phyloP scores from a whole-genome alignment of 64 coral and sea anemone species.

The Astreopora myriophthalma region DNA sequence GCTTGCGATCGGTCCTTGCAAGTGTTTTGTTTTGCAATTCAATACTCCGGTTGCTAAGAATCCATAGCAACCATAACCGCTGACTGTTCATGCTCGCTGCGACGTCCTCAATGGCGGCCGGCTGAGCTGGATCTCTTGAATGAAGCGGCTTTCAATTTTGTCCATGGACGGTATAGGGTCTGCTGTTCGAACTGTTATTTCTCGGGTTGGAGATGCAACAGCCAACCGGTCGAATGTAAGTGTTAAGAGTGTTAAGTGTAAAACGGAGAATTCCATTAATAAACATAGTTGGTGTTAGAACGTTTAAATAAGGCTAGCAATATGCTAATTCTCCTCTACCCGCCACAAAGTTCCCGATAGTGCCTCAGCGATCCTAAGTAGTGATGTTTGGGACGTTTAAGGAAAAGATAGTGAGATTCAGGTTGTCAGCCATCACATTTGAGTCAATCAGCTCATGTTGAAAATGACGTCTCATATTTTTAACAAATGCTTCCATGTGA shows the following conservation, averaged over 20 bases:
- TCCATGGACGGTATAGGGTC: slow-evolving; percentile 74
- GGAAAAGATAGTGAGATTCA: too few relatives aligned
- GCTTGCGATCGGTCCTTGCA: neutral
- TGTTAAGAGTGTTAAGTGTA: neutral
- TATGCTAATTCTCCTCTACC: too few relatives aligned
- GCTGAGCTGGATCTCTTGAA: neutral
- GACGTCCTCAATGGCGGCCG: neutral
- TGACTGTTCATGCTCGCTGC: neutral
- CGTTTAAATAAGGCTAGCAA: too few relatives aligned
- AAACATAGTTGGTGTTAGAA: too few relatives aligned
- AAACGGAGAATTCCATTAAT: neutral
- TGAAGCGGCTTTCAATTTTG: slow-evolving; percentile 58
- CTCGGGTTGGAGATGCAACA: slow-evolving; percentile 72
- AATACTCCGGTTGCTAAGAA: slow-evolving; percentile 30
- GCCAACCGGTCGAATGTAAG: slow-evolving; percentile 79
- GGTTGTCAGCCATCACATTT: too few relatives aligned
- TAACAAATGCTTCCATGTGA: too few relatives aligned
- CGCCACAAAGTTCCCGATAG: too few relatives aligned
- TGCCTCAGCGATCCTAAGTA: too few relatives aligned
- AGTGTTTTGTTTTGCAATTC: slow-evolving; percentile 13
- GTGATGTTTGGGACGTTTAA: too few relatives aligned
- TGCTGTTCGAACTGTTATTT: slow-evolving; percentile 71
- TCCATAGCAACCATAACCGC: slow-evolving; percentile 65
- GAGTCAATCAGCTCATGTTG: too few relatives aligned
- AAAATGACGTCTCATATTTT: too few relatives aligned